Evolutionary conservation across 1,140 invertebrate genomes (phyloP), one percentile per base, ranked within the genome.

Genomic region (Oedothorax gibbosus): DNA sequence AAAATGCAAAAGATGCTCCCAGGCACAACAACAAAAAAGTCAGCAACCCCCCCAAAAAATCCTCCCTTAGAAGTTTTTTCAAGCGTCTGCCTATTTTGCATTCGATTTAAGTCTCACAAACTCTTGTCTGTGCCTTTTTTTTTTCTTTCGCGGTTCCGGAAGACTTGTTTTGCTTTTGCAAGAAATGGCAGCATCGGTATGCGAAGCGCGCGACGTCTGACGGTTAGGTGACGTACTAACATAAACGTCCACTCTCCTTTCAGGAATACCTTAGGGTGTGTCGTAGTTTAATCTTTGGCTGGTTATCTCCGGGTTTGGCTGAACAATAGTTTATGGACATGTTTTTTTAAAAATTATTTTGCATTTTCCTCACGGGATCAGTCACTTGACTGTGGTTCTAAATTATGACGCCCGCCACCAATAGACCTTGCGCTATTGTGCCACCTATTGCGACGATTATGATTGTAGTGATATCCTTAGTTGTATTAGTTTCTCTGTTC

Each of bases 61-160:
- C 15, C 69, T 51, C 12, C 10, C 11, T 15, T 7, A 71, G 8
- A 9, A 7, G 12, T 10, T 77, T 35, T 64, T 65, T 51, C 75
- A 51, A 56, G 35, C 72, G 51, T 57, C 11, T 35, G 18, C 50
- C 77, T 77, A 21, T 68, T 79, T 56, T 79, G 77, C 77, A 79
- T 79, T 79, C 77, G 5, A 68, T 56, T 49, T 68, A 66, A 68
- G 18, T 14, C n/a, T 79, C n/a, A 7, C 12, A 21, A 79, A 53
- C 8, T 62, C 51, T 65, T 65, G 60, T 64, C 50, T 50, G 10
- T 9, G 4, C 3, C 57, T 5, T n/a, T n/a, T 66, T 51, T 53
- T 54, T 54, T 20, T 20, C n/a, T 51, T 53, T 21, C 18, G 2
- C 7, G 7, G 15, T n/a, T 9, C 14, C 35, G 15, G 11, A 15